These are phyloP conservation scores for Discoglossus pictus DNA, from an alignment of 2,797 vertebrate genomes.

Conservation along the genomic window DNA sequence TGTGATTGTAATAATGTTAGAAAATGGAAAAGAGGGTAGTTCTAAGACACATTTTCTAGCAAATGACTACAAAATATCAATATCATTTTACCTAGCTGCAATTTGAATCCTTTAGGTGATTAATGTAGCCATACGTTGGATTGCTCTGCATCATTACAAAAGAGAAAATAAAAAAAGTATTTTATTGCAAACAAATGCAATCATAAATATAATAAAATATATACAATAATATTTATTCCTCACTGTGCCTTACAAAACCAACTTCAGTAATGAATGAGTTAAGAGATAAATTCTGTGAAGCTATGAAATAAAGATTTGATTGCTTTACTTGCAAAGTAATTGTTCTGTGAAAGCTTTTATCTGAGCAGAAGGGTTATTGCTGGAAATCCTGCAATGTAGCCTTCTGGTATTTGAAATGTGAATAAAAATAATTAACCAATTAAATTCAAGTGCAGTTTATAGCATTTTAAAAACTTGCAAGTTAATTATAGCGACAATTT, in stretches of 20 bases:
- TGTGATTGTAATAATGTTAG: too few relatives aligned
- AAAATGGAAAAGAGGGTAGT: too few relatives aligned
- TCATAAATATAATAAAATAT: too few relatives aligned
- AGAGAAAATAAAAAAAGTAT: neutral
- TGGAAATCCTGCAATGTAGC: constrained; percentile 37
- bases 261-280: constrained; percentile 1
- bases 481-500: constrained; percentile 57
- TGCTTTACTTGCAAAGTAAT: constrained; percentile 30
- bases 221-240: too few relatives aligned
- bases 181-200: too few relatives aligned
- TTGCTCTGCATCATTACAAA: neutral
- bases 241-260: too few relatives aligned
- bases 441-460: constrained; percentile 52
- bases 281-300: neutral
- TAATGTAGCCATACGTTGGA: constrained; percentile 1
- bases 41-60: too few relatives aligned
- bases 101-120: constrained; percentile 2
- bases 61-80: too few relatives aligned
- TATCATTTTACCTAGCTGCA: too few relatives aligned
- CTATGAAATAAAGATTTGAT: neutral
- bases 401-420: constrained; percentile 33
- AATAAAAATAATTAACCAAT: constrained; percentile 54
- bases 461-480: constrained; percentile 54
- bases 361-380: constrained; percentile 39
- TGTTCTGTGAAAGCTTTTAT: constrained; percentile 19